phyloP scores from a whole-genome alignment of 2,888 invertebrate genomes.

The Plutella xylostella region DNA sequence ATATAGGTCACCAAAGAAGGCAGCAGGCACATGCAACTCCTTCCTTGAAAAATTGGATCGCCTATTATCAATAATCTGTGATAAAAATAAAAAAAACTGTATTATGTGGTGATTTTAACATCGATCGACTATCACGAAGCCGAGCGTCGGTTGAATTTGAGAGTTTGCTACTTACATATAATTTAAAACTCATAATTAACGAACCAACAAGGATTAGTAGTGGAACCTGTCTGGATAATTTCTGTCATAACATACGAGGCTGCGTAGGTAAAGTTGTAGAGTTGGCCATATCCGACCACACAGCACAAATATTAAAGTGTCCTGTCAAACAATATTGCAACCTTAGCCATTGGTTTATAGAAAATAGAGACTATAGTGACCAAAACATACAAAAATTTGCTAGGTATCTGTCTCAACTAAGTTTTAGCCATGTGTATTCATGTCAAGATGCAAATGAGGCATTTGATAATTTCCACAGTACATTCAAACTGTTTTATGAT shows the following conservation, averaged over 20 bases:
- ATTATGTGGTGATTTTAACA: constrained; percentile 11
- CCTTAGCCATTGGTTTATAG: background rate
- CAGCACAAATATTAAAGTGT: constrained; percentile 9
- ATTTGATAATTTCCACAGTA: constrained; percentile 5
- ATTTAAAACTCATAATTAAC: constrained; percentile 6
- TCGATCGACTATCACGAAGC: constrained; percentile 4
- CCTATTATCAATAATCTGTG: background rate
- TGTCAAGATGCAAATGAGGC: constrained; percentile 1
- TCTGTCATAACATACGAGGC: constrained; percentile 3
- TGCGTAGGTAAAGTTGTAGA: constrained; percentile 4
- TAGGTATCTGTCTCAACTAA: background rate
- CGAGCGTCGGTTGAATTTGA: background rate
- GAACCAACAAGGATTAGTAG: constrained; percentile 3
- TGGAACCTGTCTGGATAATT: constrained; percentile 10
- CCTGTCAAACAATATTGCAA: constrained; percentile 5
- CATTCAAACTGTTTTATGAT: constrained; percentile 2
- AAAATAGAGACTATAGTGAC: constrained; percentile 1
- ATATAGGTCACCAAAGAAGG: constrained; percentile 6
- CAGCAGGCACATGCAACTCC: background rate
- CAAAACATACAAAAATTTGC: constrained; percentile 10
- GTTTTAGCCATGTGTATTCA: background rate
- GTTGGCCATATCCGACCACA: constrained; percentile 11
- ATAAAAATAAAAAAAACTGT: background rate
- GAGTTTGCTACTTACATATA: constrained; percentile 4
- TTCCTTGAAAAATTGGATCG: background rate